Percentiles rank a stretch among this genome's conserved stretches.
Conservation (phyloP, 2,888 invertebrate genomes). For the Papilio protenor region DNA sequence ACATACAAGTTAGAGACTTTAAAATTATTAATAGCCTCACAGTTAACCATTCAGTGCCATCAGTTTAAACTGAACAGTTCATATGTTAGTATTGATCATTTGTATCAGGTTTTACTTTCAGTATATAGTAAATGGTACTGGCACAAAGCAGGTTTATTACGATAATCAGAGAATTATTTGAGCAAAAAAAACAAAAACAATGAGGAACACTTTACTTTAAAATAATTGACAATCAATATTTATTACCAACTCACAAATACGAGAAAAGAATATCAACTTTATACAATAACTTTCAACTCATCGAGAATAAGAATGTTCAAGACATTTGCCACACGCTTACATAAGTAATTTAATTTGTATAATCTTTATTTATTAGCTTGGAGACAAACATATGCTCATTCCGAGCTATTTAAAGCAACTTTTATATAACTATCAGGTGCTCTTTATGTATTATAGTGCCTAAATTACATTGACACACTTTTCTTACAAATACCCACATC, state of each 20-base stretch:
- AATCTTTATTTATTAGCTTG: background rate
- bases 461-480: background rate
- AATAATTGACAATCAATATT: constrained; percentile 9
- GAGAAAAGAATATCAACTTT: background rate
- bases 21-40: background rate
- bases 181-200: background rate
- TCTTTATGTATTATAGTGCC: background rate
- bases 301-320: background rate
- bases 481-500: background rate
- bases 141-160: background rate
- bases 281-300: background rate
- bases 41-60: background rate
- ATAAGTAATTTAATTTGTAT: constrained; percentile 2
- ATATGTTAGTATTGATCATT: too few relatives aligned
- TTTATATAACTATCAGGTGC: constrained; percentile 6
- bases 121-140: background rate
- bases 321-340: background rate
- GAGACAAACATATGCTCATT: background rate
- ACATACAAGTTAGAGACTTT: background rate
- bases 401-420: background rate
- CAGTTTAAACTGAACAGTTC: too few relatives aligned
- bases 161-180: background rate
- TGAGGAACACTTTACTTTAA: background rate
- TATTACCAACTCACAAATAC: background rate
- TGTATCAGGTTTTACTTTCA: too few relatives aligned